These are phyloP conservation scores for Atopsyche davidsoni DNA, from an alignment of 1,140 invertebrate genomes.

Conservation along the genomic window DNA sequence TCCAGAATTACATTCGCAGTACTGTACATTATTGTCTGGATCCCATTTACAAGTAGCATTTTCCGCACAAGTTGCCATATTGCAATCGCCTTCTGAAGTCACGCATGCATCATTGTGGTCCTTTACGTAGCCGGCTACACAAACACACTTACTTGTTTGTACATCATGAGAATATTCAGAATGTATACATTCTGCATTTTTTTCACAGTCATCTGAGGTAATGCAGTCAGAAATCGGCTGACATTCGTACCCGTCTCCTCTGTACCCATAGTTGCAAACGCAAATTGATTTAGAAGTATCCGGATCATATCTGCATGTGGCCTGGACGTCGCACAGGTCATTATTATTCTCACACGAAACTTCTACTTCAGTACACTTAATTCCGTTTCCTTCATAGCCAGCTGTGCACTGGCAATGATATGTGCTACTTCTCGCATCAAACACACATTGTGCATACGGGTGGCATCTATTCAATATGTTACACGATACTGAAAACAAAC, in stretches of 20 bases:
- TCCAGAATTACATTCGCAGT: constrained; percentile 71
- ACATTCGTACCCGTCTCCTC: constrained; percentile 72
- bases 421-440: constrained; percentile 45
- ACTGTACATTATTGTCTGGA: constrained; percentile 48
- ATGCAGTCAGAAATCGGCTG: constrained; percentile 59
- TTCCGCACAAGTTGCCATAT: constrained; percentile 51
- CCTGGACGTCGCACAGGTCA: constrained; percentile 69
- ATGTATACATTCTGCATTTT: constrained; percentile 74
- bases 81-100: constrained; percentile 47
- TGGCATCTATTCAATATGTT: constrained; percentile 71
- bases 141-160: constrained; percentile 58
- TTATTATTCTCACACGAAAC: constrained; percentile 56
- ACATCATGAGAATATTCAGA: constrained; percentile 51
- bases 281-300: constrained; percentile 61
- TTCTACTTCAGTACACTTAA: constrained; percentile 60
- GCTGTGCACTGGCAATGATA: constrained; percentile 74
- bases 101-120: constrained; percentile 56
- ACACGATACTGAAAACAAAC: constrained; percentile 55
- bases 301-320: constrained; percentile 64
- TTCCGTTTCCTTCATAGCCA: constrained; percentile 76
- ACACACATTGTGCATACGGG: constrained; percentile 68
- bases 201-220: constrained; percentile 62
- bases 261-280: constrained; percentile 71
- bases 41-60: constrained; percentile 57
- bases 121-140: constrained; percentile 54